Evolutionary conservation across 1,140 invertebrate genomes (phyloP).

Genomic region (Papilio aristodemus): DNA sequence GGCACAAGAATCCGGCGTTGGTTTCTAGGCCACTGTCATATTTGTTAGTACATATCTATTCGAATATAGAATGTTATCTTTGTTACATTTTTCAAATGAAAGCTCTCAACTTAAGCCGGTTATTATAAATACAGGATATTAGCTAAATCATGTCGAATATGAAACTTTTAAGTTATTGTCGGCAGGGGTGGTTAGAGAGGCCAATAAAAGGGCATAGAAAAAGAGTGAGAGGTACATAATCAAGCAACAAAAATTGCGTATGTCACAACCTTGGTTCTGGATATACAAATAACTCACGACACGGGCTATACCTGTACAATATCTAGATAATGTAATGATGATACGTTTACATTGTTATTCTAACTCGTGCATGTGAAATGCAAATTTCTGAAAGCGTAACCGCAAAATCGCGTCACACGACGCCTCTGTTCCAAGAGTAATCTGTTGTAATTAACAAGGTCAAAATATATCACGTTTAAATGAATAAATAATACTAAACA

Average conservation of each 20-base stretch:
- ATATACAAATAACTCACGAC: not conserved
- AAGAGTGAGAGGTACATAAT: too few relatives aligned
- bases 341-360: conserved; percentile 6
- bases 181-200: too few relatives aligned
- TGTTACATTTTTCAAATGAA: too few relatives aligned
- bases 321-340: not conserved
- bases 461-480: too few relatives aligned
- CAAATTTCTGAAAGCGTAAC: not conserved
- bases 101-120: too few relatives aligned
- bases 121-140: too few relatives aligned
- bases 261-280: too few relatives aligned
- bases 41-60: conserved; percentile 3
- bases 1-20: not conserved
- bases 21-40: conserved; percentile 13
- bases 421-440: not conserved
- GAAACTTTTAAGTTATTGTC: too few relatives aligned
- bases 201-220: too few relatives aligned
- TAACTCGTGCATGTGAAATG: conserved; percentile 8
- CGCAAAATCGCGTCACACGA: not conserved
- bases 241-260: too few relatives aligned
- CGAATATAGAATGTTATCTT: not conserved
- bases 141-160: too few relatives aligned
- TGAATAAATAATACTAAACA: too few relatives aligned
- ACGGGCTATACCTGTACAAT: not conserved
- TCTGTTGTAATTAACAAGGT: not conserved